Evolutionary conservation across 2,797 vertebrate species (phyloP).

Genomic region (Hippopotamyrus pictus): DNA sequence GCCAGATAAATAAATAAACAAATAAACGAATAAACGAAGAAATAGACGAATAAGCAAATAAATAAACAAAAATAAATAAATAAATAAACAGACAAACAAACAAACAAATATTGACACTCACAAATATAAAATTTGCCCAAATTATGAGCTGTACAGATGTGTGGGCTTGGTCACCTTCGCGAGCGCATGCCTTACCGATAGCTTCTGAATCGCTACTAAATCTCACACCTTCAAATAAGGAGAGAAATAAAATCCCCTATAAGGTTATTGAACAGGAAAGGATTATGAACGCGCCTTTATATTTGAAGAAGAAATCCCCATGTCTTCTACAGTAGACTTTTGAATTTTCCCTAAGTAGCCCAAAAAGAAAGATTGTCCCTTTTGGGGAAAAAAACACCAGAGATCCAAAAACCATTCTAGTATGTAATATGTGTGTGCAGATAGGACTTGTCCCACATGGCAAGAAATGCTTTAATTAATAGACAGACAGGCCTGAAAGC

Average conservation of each 20-base stretch:
- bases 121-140: neutral
- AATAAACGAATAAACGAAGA: neutral
- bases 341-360: conserved; percentile 66
- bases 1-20: neutral
- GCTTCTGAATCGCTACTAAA: conserved; percentile 52
- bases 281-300: conserved; percentile 70
- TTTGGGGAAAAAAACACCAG: conserved; percentile 57
- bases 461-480: conserved; percentile 77
- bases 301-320: conserved; percentile 67
- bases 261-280: conserved; percentile 70
- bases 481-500: conserved; percentile 71
- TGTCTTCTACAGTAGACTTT: conserved; percentile 64
- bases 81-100: neutral
- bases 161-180: neutral
- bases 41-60: neutral
- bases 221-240: conserved; percentile 61
- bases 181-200: neutral
- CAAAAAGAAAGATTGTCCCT: conserved; percentile 60
- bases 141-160: neutral
- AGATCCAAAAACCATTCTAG: conserved; percentile 60
- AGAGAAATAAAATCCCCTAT: conserved; percentile 62
- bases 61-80: neutral
- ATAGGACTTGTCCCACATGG: conserved; percentile 69
- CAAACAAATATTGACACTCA: neutral
- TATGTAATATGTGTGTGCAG: conserved; percentile 52